Evolutionary conservation across 1,140 invertebrate species (phyloP).

Genomic region (Lepidostoma basale): DNA sequence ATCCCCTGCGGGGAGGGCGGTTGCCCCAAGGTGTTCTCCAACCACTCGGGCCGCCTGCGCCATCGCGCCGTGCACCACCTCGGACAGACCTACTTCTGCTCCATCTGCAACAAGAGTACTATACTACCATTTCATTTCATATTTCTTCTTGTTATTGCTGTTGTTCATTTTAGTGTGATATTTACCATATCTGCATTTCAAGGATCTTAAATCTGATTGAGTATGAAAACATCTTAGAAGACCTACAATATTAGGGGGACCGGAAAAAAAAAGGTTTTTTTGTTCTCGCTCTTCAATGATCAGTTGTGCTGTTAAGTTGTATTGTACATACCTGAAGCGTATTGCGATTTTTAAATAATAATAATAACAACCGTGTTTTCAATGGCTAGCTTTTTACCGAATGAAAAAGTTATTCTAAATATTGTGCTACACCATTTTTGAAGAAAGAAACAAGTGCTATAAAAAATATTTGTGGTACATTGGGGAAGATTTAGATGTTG

Average conservation of each 20-base stretch:
- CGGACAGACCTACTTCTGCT: neutral
- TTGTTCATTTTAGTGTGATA: neutral
- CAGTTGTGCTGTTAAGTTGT: too few relatives aligned
- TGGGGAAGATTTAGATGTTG: too few relatives aligned
- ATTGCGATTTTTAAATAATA: too few relatives aligned
- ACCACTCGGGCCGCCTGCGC: neutral
- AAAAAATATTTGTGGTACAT: too few relatives aligned
- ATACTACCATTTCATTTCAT: neutral
- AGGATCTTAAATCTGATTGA: neutral
- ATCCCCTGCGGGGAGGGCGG: neutral
- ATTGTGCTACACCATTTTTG: too few relatives aligned
- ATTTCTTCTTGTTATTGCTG: neutral
- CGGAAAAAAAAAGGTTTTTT: neutral
- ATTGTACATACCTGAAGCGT: too few relatives aligned
- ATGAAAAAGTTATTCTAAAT: too few relatives aligned
- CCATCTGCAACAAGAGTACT: conserved; percentile 9
- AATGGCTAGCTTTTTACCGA: too few relatives aligned
- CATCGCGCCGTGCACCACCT: conserved; percentile 2
- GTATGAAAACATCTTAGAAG: neutral
- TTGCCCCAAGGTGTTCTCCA: neutral
- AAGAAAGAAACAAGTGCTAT: too few relatives aligned
- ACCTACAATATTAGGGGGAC: neutral
- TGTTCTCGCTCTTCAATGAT: neutral
- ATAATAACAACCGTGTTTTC: too few relatives aligned
- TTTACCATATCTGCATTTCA: neutral